Evolutionary conservation across 2,113 vertebrate species (phyloP).

Genomic region (Phalacrocorax carbo): DNA sequence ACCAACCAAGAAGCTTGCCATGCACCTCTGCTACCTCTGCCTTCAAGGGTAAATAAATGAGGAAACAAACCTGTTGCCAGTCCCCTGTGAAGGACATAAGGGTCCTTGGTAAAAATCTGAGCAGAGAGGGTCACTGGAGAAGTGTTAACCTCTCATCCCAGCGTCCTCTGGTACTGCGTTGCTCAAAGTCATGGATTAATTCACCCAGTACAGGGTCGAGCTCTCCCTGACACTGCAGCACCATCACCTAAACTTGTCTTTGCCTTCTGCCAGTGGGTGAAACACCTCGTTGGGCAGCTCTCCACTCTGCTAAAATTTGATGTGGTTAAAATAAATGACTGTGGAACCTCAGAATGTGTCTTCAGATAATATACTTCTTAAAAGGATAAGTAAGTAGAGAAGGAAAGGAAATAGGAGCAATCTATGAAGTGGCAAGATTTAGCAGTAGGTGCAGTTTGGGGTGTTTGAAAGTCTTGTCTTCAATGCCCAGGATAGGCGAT

Average conservation of each 20-base stretch:
- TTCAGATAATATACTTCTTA: neutral
- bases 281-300: neutral
- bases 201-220: neutral
- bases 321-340: neutral
- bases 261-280: neutral
- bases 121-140: neutral
- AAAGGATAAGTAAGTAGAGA: neutral
- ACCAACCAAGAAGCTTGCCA: neutral
- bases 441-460: neutral
- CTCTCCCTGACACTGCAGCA: neutral
- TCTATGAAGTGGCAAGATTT: neutral
- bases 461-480: neutral
- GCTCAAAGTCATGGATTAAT: neutral
- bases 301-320: neutral
- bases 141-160: neutral
- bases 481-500: neutral
- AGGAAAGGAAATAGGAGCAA: neutral
- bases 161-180: neutral
- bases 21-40: neutral
- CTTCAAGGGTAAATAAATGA: neutral
- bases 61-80: neutral
- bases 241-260: neutral
- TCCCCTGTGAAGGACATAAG: neutral
- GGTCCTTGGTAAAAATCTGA: neutral
- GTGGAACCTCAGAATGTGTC: neutral